Percentiles rank a stretch among this genome's conserved stretches.
phyloP scores from a whole-genome alignment of 2,113 vertebrate species.

The Melanerpes formicivorus region DNA sequence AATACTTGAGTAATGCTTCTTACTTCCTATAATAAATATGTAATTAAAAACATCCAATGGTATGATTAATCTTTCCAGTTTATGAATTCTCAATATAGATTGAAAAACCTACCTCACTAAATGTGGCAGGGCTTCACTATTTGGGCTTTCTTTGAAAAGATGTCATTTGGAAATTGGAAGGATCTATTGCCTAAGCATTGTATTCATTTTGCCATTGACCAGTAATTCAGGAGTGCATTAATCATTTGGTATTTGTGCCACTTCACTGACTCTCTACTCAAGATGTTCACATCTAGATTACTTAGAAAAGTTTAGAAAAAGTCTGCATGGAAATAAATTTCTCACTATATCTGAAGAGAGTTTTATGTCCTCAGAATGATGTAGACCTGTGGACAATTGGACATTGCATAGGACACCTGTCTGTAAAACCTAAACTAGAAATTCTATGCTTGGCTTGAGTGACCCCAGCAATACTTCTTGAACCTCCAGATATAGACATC shows the following conservation, averaged over 20 bases:
- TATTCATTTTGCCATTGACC: neutral
- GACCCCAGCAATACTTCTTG: neutral
- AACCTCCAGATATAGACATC: accelerated
- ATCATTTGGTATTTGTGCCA: neutral
- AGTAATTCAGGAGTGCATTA: neutral
- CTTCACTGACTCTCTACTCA: neutral
- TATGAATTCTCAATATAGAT: neutral
- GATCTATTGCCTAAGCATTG: neutral
- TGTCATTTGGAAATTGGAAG: neutral
- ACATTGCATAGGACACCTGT: neutral
- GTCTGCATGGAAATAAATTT: neutral
- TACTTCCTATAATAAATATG: neutral
- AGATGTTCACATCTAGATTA: neutral
- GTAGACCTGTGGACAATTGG: neutral
- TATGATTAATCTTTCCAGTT: neutral
- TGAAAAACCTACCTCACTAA: neutral
- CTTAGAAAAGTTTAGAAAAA: neutral
- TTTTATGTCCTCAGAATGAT: neutral
- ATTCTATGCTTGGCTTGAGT: neutral
- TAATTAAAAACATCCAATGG: neutral
- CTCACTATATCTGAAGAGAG: neutral
- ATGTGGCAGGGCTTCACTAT: neutral
- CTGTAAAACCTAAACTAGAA: neutral
- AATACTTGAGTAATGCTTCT: neutral
- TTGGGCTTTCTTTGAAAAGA: neutral